A percentile compares a stretch with the other conserved stretches of the same genome.
phyloP scores from a whole-genome alignment of 2,797 vertebrate genomes.

The Picus viridis region DNA sequence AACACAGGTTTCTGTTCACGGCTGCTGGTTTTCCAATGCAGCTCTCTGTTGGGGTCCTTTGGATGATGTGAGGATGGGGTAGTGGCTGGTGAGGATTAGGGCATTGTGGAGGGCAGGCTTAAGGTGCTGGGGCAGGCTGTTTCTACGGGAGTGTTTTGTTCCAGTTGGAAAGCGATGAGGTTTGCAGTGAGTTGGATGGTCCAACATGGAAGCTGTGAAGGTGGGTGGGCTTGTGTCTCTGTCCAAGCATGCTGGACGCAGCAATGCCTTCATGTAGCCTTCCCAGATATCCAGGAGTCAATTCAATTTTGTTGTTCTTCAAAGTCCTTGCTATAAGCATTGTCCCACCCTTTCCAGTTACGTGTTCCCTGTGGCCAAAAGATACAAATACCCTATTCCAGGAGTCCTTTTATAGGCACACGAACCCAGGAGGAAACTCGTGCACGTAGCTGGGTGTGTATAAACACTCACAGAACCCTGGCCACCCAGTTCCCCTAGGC shows the following conservation, averaged over 20 bases:
- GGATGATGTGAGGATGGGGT: fast-evolving
- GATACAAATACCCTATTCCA: constrained; percentile 35
- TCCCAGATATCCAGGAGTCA: neutral
- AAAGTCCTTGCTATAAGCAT: neutral
- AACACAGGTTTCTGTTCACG: fast-evolving
- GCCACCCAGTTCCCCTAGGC: neutral
- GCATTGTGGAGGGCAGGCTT: neutral
- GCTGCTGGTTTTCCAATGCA: neutral
- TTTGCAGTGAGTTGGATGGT: neutral
- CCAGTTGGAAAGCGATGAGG: neutral
- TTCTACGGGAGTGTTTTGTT: neutral
- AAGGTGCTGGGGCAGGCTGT: neutral
- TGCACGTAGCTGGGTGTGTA: constrained; percentile 17
- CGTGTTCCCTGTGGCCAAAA: neutral
- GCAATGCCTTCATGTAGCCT: neutral
- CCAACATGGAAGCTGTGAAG: neutral
- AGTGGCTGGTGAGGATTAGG: neutral
- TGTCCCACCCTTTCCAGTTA: constrained; percentile 58
- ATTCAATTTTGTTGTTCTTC: neutral
- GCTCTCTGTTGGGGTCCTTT: neutral
- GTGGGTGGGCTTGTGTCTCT: fast-evolving
- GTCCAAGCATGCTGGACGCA: fast-evolving
- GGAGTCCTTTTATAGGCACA: neutral
- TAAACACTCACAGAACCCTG: neutral
- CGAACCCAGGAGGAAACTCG: neutral